These are phyloP conservation scores for Arvicanthis niloticus DNA, from an alignment of 2,113 vertebrate genomes.

Conservation along the genomic window DNA sequence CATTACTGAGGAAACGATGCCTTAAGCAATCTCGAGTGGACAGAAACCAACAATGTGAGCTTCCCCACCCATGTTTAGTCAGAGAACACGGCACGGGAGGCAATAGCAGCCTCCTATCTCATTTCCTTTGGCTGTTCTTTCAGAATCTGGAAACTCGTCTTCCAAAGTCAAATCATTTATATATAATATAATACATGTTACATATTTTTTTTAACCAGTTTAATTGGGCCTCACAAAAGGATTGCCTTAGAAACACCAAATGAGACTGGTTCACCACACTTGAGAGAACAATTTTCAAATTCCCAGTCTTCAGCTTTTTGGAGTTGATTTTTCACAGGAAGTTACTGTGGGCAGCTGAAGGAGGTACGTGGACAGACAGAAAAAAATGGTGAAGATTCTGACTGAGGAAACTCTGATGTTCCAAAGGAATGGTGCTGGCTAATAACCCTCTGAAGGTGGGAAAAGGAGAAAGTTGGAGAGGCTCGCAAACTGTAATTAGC, in stretches of 20 bases:
- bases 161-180: background rate
- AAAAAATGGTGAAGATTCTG: slow-evolving; percentile 71
- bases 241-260: slow-evolving; percentile 74
- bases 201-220: slow-evolving; percentile 62
- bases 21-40: background rate
- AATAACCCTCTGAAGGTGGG: slow-evolving; percentile 56
- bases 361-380: background rate
- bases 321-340: slow-evolving; percentile 73
- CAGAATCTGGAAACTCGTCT: slow-evolving; percentile 1
- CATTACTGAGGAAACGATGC: background rate
- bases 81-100: background rate
- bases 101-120: background rate
- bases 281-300: slow-evolving; percentile 79
- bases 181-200: slow-evolving; percentile 37
- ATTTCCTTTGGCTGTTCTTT: background rate
- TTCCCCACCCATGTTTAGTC: background rate
- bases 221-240: slow-evolving; percentile 45
- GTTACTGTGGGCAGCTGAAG: slow-evolving; percentile 39
- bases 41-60: background rate
- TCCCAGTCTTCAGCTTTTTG: slow-evolving; percentile 75
- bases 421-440: background rate
- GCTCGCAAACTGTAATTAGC: slow-evolving; percentile 63
- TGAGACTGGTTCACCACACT: slow-evolving; percentile 72
- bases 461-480: slow-evolving; percentile 14
- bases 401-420: slow-evolving; percentile 53